Conservation (phyloP, 2,113 vertebrate genomes). For the Heloderma charlesbogerti region DNA sequence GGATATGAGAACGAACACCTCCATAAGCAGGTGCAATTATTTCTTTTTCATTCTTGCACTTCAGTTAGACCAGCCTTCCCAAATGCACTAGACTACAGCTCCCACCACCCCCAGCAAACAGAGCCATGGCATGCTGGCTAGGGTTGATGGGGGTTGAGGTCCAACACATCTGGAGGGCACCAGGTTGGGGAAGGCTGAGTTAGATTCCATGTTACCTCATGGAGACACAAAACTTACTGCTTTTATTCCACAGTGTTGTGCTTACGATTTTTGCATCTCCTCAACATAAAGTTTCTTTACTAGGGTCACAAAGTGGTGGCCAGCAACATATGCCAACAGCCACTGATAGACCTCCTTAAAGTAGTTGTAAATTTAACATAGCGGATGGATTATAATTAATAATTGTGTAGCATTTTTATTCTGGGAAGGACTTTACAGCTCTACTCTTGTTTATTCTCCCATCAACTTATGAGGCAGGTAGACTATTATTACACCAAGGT, state of each 20-base stretch:
- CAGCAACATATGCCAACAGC: not conserved
- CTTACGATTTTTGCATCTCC: not conserved
- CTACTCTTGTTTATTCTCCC: not conserved
- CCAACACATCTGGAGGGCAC: too few relatives aligned
- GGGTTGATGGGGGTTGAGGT: too few relatives aligned
- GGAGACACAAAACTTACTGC: not conserved
- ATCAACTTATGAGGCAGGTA: too few relatives aligned
- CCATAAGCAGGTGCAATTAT: not conserved
- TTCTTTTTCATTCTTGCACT: not conserved
- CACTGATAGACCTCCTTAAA: not conserved
- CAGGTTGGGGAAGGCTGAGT: too few relatives aligned
- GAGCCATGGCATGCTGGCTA: too few relatives aligned
- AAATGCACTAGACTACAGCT: too few relatives aligned
- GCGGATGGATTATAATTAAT: not conserved
- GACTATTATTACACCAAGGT: not conserved
- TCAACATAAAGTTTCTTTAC: not conserved
- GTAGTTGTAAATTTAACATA: not conserved
- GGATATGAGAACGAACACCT: not conserved
- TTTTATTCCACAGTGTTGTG: not conserved
- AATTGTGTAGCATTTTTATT: not conserved
- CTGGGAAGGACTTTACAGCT: not conserved
- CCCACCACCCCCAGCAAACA: not conserved
- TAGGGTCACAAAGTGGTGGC: not conserved
- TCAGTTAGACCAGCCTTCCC: constrained; percentile 19
- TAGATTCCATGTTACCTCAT: constrained; percentile 27